Conservation (phyloP, 2,797 vertebrate genomes). For the Micromesistius poutassou region DNA sequence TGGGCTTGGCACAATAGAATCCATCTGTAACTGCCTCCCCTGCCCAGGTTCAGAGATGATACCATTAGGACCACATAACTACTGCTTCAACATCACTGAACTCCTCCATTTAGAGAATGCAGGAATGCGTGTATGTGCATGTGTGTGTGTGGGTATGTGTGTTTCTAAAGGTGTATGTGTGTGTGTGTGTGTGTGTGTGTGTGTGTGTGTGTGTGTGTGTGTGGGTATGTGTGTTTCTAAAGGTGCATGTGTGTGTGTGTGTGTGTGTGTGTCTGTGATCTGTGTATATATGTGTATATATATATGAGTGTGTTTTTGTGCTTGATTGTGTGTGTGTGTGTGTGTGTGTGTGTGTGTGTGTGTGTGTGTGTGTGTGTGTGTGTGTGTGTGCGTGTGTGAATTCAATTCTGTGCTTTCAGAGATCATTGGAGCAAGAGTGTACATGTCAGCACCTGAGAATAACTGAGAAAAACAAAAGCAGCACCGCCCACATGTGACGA, state of each 20-base stretch:
- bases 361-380: conserved; percentile 12
- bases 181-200: background rate
- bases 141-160: background rate
- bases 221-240: background rate
- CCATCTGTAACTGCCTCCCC: background rate
- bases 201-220: conserved; percentile 4
- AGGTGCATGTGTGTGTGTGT: background rate
- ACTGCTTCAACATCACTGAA: background rate
- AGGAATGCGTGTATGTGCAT: background rate
- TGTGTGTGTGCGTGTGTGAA: conserved; percentile 13
- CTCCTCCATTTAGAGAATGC: background rate
- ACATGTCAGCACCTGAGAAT: conserved; percentile 4
- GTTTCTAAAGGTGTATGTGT: background rate
- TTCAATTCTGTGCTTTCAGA: background rate
- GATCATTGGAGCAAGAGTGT: background rate
- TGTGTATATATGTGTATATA: background rate
- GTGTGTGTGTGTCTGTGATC: background rate
- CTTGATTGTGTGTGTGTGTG: background rate
- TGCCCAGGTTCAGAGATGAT: background rate
- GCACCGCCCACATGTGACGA: background rate
- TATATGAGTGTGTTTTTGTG: conserved; percentile 9
- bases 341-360: conserved; percentile 1
- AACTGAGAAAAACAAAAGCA: background rate
- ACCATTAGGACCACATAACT: background rate
- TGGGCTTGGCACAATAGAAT: background rate